These are phyloP conservation scores for Trichogramma evanescens DNA, from an alignment of 2,888 invertebrate species.

Conservation along the genomic window DNA sequence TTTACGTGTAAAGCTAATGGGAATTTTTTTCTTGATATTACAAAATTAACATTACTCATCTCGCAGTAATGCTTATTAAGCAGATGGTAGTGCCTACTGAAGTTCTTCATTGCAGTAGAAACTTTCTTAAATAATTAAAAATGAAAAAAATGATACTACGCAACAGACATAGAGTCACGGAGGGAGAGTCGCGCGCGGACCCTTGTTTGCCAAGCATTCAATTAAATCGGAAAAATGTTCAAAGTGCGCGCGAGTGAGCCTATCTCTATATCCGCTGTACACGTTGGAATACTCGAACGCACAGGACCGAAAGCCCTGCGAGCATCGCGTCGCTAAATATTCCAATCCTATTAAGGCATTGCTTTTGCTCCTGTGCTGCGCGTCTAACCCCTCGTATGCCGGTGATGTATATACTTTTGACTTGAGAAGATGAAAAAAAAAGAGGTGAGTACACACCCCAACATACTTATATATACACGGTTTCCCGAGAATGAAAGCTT, in stretches of 20 bases:
- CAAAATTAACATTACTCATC: no score
- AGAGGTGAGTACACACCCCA: not conserved
- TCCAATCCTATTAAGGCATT: conserved; percentile 17
- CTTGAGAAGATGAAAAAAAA: conserved; percentile 1
- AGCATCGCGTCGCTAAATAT: conserved; percentile 13
- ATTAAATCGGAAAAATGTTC: conserved; percentile 8
- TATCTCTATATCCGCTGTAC: no score
- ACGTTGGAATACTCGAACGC: no score
- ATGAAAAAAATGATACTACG: not conserved
- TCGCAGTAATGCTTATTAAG: no score
- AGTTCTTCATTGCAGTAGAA: no score
- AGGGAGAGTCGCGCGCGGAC: not conserved
- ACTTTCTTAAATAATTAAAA: conserved; percentile 13
- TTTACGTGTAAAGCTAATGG: no score
- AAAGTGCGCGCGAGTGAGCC: not conserved
- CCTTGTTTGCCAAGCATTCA: conserved; percentile 16
- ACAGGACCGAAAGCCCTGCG: not conserved
- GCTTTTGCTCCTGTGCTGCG: not conserved
- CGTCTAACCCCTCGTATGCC: not conserved
- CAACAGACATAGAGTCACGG: not conserved
- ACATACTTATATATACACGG: not conserved
- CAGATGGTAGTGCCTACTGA: no score
- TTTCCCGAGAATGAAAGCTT: conserved; percentile 7
- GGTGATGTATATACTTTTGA: not conserved
- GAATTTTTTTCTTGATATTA: no score